Conservation (phyloP, 2,888 invertebrate genomes). For the Alloscopus bannaensis region DNA sequence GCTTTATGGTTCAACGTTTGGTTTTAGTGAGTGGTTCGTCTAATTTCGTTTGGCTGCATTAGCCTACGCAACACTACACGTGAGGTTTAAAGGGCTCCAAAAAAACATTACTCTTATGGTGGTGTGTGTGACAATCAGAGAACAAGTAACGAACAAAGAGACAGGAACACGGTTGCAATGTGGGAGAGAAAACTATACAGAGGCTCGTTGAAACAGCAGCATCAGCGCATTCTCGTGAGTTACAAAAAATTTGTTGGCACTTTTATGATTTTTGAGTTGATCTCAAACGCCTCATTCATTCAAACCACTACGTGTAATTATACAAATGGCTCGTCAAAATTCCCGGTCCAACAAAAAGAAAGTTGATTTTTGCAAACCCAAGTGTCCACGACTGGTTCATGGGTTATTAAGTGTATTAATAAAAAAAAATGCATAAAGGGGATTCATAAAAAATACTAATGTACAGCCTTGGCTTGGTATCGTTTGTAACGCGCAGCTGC, state of each 20-base stretch:
- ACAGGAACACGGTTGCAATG: slow-evolving; percentile 15
- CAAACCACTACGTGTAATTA: slow-evolving; percentile 11
- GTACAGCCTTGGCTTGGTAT: slow-evolving; percentile 21
- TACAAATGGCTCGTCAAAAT: not conserved
- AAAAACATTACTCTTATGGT: not conserved
- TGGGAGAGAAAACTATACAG: not conserved
- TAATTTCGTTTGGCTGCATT: not conserved
- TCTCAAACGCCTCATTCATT: not conserved
- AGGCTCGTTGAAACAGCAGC: not conserved
- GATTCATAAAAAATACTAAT: not conserved
- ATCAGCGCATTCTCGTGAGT: not conserved
- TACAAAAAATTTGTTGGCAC: not conserved
- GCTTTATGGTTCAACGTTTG: not conserved
- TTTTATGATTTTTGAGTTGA: not conserved
- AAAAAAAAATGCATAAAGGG: not conserved
- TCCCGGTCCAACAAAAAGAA: not conserved
- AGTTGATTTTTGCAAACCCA: slow-evolving; percentile 22
- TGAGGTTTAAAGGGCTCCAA: not conserved
- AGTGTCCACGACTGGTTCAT: slow-evolving; percentile 62
- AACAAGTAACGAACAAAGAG: slow-evolving; percentile 25
- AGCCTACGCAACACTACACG: slow-evolving; percentile 1
- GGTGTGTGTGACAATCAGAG: slow-evolving; percentile 4
- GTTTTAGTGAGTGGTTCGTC: not conserved
- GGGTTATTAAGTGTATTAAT: slow-evolving; percentile 14
- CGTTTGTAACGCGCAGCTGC: slow-evolving; percentile 6